A percentile compares a stretch with the other conserved stretches of the same genome.
These are phyloP conservation scores for Entelurus aequoreus DNA, from an alignment of 2,113 vertebrate species.

Conservation along the genomic window DNA sequence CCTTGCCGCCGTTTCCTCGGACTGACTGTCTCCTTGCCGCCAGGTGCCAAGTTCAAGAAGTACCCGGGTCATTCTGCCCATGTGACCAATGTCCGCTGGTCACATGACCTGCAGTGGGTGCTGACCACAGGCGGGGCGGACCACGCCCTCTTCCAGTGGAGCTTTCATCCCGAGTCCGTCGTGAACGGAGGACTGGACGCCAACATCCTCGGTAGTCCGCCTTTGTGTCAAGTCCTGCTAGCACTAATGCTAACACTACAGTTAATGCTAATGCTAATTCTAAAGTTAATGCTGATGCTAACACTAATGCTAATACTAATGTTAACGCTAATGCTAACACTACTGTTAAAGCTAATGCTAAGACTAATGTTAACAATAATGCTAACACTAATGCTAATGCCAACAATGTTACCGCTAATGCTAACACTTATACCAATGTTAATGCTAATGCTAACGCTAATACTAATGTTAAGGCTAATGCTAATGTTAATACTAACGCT, in stretches of 20 bases:
- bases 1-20: background rate
- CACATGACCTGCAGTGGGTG: slow-evolving; percentile 91
- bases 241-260: background rate
- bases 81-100: slow-evolving; percentile 93
- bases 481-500: no score
- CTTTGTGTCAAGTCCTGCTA: background rate
- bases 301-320: no score
- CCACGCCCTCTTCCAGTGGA: slow-evolving; percentile 95
- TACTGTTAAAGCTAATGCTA: no score
- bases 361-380: no score
- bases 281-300: no score
- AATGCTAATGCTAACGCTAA: no score
- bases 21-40: background rate
- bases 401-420: no score
- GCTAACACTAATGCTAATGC: no score
- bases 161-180: slow-evolving; percentile 86
- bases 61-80: slow-evolving; percentile 93
- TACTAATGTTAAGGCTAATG: no score
- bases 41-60: slow-evolving; percentile 92
- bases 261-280: background rate
- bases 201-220: slow-evolving; percentile 70
- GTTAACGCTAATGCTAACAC: no score
- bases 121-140: slow-evolving; percentile 92
- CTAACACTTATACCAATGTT: no score
- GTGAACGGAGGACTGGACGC: slow-evolving; percentile 81